Percentiles rank a stretch among this genome's conserved stretches.
Conservation (phyloP, 2,797 vertebrate genomes). For the Erithacus rubecula region DNA sequence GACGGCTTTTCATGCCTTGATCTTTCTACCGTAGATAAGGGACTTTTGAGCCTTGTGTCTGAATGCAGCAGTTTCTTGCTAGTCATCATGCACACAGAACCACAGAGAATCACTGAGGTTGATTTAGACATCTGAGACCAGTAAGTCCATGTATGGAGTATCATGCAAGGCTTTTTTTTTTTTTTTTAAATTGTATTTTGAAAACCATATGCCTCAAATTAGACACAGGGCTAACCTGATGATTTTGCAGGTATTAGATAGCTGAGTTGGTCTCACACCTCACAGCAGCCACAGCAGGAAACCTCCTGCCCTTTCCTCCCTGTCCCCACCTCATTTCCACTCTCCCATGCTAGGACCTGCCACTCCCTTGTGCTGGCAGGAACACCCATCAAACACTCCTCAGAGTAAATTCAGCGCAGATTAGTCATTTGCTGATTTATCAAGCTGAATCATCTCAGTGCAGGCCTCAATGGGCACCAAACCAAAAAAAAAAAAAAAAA, state of each 20-base stretch:
- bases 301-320: background rate
- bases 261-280: rapidly evolving
- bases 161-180: too few relatives aligned
- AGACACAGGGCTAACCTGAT: background rate
- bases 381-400: background rate
- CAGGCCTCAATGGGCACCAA: background rate
- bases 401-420: background rate
- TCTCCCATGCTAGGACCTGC: background rate
- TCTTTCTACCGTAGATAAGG: background rate
- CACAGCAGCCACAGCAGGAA: background rate
- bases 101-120: background rate
- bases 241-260: background rate
- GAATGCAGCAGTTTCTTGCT: background rate
- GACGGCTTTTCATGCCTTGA: background rate
- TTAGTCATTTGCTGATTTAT: background rate
- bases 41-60: background rate
- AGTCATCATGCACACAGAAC: background rate
- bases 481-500: background rate
- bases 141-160: background rate
- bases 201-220: background rate
- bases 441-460: background rate
- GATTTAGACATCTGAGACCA: background rate
- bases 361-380: background rate
- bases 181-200: background rate
- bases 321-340: background rate